These are phyloP conservation scores for Pycnomerus fuliginosus DNA, from an alignment of 2,888 invertebrate species.

Conservation along the genomic window DNA sequence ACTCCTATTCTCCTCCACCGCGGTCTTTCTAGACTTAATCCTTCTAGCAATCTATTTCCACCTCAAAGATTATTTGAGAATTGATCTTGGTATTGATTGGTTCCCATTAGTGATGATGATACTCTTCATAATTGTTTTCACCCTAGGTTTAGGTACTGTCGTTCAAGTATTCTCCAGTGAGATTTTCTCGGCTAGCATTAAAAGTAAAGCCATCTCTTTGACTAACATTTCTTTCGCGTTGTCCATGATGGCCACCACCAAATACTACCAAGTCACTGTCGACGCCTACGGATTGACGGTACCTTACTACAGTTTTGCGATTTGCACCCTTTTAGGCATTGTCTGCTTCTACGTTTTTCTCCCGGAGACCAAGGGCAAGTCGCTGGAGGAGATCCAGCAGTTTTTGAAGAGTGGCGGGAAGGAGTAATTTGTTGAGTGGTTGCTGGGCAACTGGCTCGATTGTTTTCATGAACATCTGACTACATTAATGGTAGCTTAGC, in stretches of 20 bases:
- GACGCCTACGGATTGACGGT: conserved; percentile 38
- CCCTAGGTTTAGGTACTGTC: conserved; percentile 33
- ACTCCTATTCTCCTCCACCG: conserved; percentile 31
- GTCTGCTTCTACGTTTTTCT: conserved; percentile 36
- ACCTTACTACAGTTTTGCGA: conserved; percentile 39
- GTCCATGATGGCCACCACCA: conserved; percentile 36
- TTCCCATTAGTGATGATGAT: conserved; percentile 35
- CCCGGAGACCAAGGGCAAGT: conserved; percentile 47
- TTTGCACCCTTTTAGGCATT: conserved; percentile 28
- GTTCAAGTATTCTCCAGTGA: conserved; percentile 37
- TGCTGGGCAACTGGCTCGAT: no score
- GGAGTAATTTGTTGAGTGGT: neutral
- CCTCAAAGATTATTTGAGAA: conserved; percentile 31
- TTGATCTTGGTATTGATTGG: conserved; percentile 30
- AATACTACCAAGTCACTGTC: conserved; percentile 41
- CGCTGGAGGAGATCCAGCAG: conserved; percentile 45
- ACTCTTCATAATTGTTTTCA: conserved; percentile 29
- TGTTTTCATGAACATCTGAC: no score
- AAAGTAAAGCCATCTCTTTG: conserved; percentile 40
- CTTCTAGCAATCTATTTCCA: conserved; percentile 40
- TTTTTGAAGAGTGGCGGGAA: conserved; percentile 30
- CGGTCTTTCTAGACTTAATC: conserved; percentile 22
- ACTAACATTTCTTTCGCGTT: conserved; percentile 38
- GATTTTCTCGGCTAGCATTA: conserved; percentile 40
- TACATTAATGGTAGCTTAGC: conserved; percentile 3